phyloP scores from a whole-genome alignment of 2,797 vertebrate species.

The Streptopelia turtur region DNA sequence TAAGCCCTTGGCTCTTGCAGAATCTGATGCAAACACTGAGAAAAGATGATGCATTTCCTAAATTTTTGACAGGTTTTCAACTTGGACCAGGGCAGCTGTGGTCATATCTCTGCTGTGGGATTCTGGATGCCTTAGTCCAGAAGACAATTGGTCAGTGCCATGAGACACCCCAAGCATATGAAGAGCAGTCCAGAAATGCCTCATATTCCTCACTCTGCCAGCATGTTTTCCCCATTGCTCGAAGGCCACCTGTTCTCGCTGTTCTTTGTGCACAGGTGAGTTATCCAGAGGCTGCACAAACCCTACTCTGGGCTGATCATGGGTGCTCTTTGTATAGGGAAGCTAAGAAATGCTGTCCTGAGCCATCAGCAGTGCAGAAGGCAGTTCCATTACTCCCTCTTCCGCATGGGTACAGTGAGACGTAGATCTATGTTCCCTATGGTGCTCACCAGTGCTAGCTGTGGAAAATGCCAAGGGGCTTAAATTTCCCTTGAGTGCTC shows the following conservation, averaged over 20 bases:
- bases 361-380: background rate
- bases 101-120: background rate
- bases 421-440: fast-evolving
- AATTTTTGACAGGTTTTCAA: background rate
- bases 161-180: background rate
- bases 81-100: background rate
- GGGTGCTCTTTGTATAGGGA: background rate
- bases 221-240: background rate
- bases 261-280: background rate
- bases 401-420: background rate
- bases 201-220: fast-evolving
- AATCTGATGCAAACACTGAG: background rate
- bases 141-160: background rate
- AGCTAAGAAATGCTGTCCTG: background rate
- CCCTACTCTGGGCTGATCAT: background rate
- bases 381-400: background rate
- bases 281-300: background rate
- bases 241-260: background rate
- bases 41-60: background rate
- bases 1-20: background rate
- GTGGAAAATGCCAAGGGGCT: background rate
- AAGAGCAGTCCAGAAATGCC: background rate
- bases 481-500: background rate
- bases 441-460: background rate
- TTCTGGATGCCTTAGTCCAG: background rate